Percentiles rank a stretch among this genome's conserved stretches.
These are phyloP conservation scores for Augochlorella aurata DNA, from an alignment of 2,888 invertebrate genomes.

Conservation along the genomic window DNA sequence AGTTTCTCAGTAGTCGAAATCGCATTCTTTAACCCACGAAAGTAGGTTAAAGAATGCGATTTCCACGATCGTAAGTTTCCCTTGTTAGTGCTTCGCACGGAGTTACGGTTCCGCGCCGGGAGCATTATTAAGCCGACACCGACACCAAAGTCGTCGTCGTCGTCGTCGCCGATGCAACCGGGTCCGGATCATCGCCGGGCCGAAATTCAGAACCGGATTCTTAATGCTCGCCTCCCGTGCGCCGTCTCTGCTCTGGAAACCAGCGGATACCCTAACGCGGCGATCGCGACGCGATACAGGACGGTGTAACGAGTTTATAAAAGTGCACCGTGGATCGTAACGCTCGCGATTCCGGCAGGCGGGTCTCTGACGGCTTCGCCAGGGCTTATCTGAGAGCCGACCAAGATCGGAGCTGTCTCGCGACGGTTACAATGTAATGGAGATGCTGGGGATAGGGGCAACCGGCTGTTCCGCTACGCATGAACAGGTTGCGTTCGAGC, in stretches of 20 bases:
- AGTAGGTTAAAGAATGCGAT: no score
- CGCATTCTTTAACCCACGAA: no score
- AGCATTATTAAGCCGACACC: constrained; percentile 64
- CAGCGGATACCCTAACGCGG: constrained; percentile 46
- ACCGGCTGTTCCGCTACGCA: neutral
- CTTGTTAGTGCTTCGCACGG: constrained; percentile 12
- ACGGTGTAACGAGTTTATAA: constrained; percentile 54
- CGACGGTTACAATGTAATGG: constrained; percentile 6
- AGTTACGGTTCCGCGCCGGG: constrained; percentile 58
- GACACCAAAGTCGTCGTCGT: constrained; percentile 43
- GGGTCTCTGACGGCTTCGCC: neutral
- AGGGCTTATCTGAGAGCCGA: neutral
- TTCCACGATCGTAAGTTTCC: no score
- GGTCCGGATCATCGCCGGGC: constrained; percentile 31
- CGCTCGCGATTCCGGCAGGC: constrained; percentile 19
- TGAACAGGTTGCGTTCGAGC: neutral
- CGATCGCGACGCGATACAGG: constrained; percentile 54
- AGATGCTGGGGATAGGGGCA: neutral
- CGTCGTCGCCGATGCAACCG: constrained; percentile 27
- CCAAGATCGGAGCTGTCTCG: neutral
- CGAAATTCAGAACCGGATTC: constrained; percentile 62
- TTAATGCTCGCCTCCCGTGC: constrained; percentile 46
- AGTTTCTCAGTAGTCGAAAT: no score
- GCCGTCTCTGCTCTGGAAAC: constrained; percentile 30
- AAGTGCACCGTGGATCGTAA: constrained; percentile 36